phyloP scores from a whole-genome alignment of 2,113 vertebrate genomes.

The Brachionichthys hirsutus region DNA sequence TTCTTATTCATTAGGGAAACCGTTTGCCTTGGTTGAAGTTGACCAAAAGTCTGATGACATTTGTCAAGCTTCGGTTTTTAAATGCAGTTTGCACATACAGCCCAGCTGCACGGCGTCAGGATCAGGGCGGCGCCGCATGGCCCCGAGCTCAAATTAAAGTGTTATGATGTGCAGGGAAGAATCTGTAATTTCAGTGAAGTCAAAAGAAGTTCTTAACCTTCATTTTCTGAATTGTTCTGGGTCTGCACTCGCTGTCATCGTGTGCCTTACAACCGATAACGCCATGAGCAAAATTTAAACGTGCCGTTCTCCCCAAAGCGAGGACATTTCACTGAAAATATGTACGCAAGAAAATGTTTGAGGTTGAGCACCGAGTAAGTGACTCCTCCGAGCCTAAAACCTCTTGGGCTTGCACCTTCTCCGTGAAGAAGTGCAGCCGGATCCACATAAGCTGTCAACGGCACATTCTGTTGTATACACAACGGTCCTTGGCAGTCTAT shows the following conservation, averaged over 20 bases:
- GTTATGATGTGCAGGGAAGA: constrained; percentile 39
- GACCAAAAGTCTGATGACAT: constrained; percentile 16
- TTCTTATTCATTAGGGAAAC: constrained; percentile 2
- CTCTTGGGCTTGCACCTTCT: constrained; percentile 30
- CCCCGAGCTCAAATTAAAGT: constrained; percentile 30
- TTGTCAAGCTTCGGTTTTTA: constrained; percentile 13
- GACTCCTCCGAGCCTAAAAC: constrained; percentile 38
- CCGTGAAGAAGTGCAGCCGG: constrained; percentile 3
- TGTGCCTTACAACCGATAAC: constrained; percentile 17
- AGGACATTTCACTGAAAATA: constrained; percentile 15
- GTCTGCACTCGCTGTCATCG: constrained; percentile 9
- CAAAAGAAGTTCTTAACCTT: constrained; percentile 13
- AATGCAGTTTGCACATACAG: constrained; percentile 40
- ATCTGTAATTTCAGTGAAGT: constrained; percentile 23
- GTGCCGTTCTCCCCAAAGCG: constrained; percentile 7
- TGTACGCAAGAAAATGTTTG: constrained; percentile 32
- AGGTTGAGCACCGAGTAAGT: constrained; percentile 12
- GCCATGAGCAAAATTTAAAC: constrained; percentile 10
- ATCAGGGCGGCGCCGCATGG: constrained; percentile 13
- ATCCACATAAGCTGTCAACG: constrained; percentile 50
- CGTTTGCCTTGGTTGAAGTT: constrained; percentile 30
- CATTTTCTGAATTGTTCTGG: constrained; percentile 24
- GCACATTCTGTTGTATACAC: constrained; percentile 64
- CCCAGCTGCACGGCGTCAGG: constrained; percentile 26
- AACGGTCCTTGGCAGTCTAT: constrained; percentile 48